Percentiles rank a stretch among this genome's conserved stretches.
Evolutionary conservation across 2,888 invertebrate species (phyloP).

Genomic region (Antheraea assamensis): DNA sequence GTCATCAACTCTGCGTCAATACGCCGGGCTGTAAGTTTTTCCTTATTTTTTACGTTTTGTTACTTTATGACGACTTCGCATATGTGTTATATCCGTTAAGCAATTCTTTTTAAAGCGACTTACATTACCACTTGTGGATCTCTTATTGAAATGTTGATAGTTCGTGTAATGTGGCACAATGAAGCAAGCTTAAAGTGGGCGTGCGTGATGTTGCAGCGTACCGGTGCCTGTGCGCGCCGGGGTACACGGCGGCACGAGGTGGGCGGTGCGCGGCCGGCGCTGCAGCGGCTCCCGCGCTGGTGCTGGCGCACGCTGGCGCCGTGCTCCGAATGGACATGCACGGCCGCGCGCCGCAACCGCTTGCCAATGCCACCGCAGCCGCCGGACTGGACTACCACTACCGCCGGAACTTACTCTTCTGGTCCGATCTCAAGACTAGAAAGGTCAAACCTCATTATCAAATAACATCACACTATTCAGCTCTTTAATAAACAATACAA

Average conservation of each 20-base stretch:
- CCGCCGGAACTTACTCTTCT: conserved; percentile 89
- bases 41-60: neutral
- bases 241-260: conserved; percentile 85
- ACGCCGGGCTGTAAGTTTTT: conserved; percentile 84
- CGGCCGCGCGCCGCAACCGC: conserved; percentile 83
- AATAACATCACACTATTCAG: neutral
- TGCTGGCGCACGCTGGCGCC: conserved; percentile 80
- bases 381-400: conserved; percentile 94
- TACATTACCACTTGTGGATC: neutral
- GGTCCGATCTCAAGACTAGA: conserved; percentile 94
- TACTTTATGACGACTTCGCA: neutral
- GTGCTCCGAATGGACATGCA: conserved; percentile 87
- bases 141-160: too few species aligned
- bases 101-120: neutral
- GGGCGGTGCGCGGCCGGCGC: conserved; percentile 84
- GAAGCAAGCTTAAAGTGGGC: neutral
- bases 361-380: conserved; percentile 92
- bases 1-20: conserved; percentile 97
- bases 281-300: conserved; percentile 79
- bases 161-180: neutral
- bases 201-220: conserved; percentile 77
- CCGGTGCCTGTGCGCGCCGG: conserved; percentile 91
- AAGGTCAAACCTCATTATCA: conserved; percentile 77
- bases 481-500: neutral
- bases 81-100: neutral